These are phyloP conservation scores for Pseudonaja textilis DNA, from an alignment of 2,113 vertebrate species.

Conservation along the genomic window DNA sequence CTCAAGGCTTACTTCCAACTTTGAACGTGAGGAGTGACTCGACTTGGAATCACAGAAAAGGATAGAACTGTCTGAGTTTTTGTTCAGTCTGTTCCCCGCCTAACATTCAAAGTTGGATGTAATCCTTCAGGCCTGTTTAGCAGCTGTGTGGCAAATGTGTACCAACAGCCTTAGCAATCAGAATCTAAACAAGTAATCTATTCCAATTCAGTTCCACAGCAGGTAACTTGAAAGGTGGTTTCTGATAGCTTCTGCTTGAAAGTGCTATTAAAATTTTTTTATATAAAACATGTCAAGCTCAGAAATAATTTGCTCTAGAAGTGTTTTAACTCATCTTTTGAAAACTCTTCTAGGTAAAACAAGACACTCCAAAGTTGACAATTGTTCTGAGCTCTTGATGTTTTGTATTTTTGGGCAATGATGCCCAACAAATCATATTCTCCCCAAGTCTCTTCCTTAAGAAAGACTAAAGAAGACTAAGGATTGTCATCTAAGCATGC, in stretches of 20 bases:
- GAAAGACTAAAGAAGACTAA: background rate
- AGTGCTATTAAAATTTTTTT: background rate
- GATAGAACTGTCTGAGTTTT: background rate
- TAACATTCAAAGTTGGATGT: background rate
- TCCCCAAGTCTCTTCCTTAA: background rate
- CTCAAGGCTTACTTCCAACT: background rate
- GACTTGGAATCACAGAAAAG: background rate
- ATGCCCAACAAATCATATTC: background rate
- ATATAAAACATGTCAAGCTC: background rate
- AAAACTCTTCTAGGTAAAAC: background rate
- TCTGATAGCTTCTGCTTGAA: background rate
- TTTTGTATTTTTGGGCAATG: background rate
- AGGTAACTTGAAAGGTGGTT: background rate
- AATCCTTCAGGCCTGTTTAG: background rate
- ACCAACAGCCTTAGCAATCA: background rate
- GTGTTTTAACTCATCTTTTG: background rate
- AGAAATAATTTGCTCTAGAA: background rate
- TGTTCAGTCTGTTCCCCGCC: background rate
- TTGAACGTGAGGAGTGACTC: background rate
- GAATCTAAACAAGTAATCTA: background rate
- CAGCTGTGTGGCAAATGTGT: background rate
- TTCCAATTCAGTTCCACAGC: background rate
- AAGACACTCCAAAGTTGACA: background rate
- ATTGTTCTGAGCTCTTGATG: background rate
- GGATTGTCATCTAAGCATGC: background rate